Conservation (phyloP, 2,888 invertebrate genomes). For the Pyrocoelia pectoralis region DNA sequence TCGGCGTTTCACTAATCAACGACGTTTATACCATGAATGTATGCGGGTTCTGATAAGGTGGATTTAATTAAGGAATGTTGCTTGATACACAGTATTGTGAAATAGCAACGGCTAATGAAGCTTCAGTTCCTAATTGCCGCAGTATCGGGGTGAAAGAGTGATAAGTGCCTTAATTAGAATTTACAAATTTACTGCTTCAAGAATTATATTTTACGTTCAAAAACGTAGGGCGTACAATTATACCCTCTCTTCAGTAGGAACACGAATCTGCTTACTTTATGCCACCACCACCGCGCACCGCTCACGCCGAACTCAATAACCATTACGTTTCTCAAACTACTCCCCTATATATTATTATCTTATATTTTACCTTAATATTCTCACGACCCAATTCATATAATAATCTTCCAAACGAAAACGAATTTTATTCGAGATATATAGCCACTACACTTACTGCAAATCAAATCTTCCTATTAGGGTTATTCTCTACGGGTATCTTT, state of each 20-base stretch:
- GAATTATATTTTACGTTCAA: constrained; percentile 32
- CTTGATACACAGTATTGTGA: constrained; percentile 38
- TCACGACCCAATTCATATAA: neutral
- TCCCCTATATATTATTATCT: constrained; percentile 12
- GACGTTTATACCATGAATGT: constrained; percentile 36
- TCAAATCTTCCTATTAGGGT: too few species aligned
- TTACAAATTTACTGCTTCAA: constrained; percentile 38
- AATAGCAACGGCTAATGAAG: constrained; percentile 37
- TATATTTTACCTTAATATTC: constrained; percentile 12
- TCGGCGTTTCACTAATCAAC: constrained; percentile 37
- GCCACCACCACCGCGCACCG: neutral
- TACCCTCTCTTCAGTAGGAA: constrained; percentile 26
- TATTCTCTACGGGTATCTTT: too few species aligned
- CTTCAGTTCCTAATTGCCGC: constrained; percentile 35
- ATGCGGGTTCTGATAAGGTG: constrained; percentile 38
- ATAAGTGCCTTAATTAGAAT: constrained; percentile 39
- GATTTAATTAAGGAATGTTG: constrained; percentile 38
- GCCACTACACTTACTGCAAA: too few species aligned
- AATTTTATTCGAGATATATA: neutral
- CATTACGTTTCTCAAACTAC: constrained; percentile 7
- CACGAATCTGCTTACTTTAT: constrained; percentile 28
- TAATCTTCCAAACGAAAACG: neutral
- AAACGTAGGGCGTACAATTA: constrained; percentile 26
- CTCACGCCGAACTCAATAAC: constrained; percentile 13
- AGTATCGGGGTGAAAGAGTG: constrained; percentile 37